Evolutionary conservation across 2,797 vertebrate species (phyloP).

Genomic region (Ataeniobius toweri): DNA sequence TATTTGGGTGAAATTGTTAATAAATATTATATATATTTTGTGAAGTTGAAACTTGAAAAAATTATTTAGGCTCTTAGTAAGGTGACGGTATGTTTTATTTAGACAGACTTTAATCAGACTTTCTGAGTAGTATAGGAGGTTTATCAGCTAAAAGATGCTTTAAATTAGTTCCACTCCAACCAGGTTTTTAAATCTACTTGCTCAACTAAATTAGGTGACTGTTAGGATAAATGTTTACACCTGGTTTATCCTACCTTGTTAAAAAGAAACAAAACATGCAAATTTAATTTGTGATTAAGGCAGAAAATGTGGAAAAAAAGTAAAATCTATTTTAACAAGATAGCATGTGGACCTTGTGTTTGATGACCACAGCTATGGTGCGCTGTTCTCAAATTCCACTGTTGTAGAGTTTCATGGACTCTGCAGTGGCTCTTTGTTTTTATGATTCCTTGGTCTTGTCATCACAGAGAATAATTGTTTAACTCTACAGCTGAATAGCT

Average conservation of each 20-base stretch:
- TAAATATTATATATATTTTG: too few relatives aligned
- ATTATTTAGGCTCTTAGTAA: too few relatives aligned
- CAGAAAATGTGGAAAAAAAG: not conserved
- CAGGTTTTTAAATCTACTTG: too few relatives aligned
- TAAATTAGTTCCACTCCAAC: not conserved
- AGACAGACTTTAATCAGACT: not conserved
- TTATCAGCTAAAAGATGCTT: not conserved
- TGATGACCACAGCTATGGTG: not conserved
- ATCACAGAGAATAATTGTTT: not conserved
- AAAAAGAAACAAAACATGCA: not conserved
- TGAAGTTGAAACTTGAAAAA: too few relatives aligned
- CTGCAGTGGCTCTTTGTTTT: not conserved
- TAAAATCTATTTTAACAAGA: not conserved
- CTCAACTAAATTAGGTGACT: not conserved
- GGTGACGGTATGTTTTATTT: not conserved
- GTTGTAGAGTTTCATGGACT: not conserved
- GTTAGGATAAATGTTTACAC: not conserved
- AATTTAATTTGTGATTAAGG: not conserved
- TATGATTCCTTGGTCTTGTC: not conserved
- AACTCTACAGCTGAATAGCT: not conserved
- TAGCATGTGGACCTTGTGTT: not conserved
- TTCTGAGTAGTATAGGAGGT: not conserved
- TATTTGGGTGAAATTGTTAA: too few relatives aligned
- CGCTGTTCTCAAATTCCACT: not conserved
- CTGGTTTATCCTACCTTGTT: not conserved